Evolutionary conservation across 2,888 invertebrate species (phyloP).

Genomic region (Malthinus flaveolus): DNA sequence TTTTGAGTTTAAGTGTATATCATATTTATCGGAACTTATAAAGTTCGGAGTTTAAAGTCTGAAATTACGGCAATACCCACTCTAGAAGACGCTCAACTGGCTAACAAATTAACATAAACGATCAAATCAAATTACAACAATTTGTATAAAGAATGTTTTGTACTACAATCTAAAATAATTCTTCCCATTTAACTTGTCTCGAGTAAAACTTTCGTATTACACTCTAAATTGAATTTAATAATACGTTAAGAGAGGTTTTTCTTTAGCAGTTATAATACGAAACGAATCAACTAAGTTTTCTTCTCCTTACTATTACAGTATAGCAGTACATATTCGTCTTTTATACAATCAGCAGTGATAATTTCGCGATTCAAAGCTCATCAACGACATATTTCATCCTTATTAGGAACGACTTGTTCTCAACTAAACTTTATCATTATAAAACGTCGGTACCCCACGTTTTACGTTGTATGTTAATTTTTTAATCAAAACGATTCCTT

Average conservation of each 20-base stretch:
- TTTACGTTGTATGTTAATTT: constrained; percentile 15
- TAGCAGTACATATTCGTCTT: constrained; percentile 23
- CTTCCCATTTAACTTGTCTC: too few species aligned
- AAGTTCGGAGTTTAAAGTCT: too few species aligned
- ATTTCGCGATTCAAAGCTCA: constrained; percentile 55
- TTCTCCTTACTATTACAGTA: constrained; percentile 19
- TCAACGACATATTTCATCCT: constrained; percentile 54
- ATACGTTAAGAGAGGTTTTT: background rate
- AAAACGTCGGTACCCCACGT: constrained; percentile 18
- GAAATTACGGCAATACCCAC: too few species aligned
- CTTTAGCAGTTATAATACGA: constrained; percentile 6
- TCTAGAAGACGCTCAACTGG: too few species aligned
- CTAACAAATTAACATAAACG: too few species aligned
- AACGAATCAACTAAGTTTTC: constrained; percentile 17
- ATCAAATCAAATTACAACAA: too few species aligned
- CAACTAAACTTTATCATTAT: constrained; percentile 27
- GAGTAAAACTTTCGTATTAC: too few species aligned
- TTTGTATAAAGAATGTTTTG: too few species aligned
- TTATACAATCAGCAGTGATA: constrained; percentile 53
- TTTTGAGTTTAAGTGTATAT: too few species aligned
- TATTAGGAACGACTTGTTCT: constrained; percentile 53
- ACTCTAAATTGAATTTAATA: too few species aligned
- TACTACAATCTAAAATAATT: too few species aligned
- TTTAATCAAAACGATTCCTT: background rate
- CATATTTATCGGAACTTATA: too few species aligned